These are phyloP conservation scores for Clavelina lepadiformis DNA, from an alignment of 23 tunicate genomes.

Conservation along the genomic window DNA sequence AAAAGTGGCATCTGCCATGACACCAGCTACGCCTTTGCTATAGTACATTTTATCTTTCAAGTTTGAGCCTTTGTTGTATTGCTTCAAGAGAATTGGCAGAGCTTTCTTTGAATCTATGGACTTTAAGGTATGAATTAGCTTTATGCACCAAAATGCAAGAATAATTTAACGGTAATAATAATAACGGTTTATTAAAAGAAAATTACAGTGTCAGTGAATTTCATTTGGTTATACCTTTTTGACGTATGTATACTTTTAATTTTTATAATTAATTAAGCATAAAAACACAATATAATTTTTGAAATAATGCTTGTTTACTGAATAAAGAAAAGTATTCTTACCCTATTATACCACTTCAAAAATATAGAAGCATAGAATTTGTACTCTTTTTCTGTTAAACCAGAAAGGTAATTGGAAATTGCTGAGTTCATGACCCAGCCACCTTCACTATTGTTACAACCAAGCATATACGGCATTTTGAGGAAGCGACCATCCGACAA, in stretches of 20 bases:
- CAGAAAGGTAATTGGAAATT: background rate
- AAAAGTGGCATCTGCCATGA: background rate
- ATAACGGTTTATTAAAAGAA: no score
- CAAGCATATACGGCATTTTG: background rate
- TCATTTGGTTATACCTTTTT: no score
- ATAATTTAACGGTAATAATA: no score
- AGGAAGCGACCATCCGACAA: background rate
- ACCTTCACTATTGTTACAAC: slow-evolving; percentile 1
- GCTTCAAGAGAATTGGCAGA: background rate
- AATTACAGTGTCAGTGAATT: no score
- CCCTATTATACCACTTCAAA: background rate
- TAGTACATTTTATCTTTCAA: background rate
- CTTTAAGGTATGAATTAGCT: no score
- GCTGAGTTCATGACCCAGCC: background rate
- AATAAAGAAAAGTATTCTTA: no score
- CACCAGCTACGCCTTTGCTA: background rate
- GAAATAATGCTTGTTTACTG: no score
- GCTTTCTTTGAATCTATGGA: background rate
- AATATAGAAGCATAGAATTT: background rate
- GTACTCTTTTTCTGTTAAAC: background rate
- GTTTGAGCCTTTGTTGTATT: background rate
- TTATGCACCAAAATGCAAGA: no score
- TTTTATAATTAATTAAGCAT: no score
- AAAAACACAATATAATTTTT: no score
- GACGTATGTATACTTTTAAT: no score